Conservation (phyloP, 2,888 invertebrate genomes). For the Acrobasis consociella region DNA sequence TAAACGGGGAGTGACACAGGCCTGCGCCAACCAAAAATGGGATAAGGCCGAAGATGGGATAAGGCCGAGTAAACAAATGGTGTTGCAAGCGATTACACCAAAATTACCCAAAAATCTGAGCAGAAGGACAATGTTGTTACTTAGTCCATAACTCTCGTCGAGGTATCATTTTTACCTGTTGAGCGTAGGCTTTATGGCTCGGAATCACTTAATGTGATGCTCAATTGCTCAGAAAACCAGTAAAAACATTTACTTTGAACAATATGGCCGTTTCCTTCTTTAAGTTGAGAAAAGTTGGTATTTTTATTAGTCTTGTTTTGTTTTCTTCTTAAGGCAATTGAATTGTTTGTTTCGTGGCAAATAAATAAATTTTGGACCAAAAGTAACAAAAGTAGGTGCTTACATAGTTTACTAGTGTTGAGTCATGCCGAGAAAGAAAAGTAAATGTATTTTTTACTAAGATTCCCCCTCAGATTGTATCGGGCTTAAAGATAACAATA, state of each 20-base stretch:
- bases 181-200: slow-evolving; percentile 51
- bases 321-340: not conserved
- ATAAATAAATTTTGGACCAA: no score
- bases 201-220: slow-evolving; percentile 49
- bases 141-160: slow-evolving; percentile 43
- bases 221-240: slow-evolving; percentile 22
- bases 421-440: no score
- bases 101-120: not conserved
- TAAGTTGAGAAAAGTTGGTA: not conserved
- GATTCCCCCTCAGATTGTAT: no score
- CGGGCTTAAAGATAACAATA: no score
- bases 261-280: slow-evolving; percentile 6
- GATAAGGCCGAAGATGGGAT: no score
- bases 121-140: not conserved
- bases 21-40: no score
- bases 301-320: slow-evolving; percentile 1
- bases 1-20: no score
- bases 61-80: no score
- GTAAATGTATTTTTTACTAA: no score
- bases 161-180: slow-evolving; percentile 62
- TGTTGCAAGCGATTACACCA: not conserved
- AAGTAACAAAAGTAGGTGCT: no score
- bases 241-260: slow-evolving; percentile 14
- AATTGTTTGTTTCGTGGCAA: no score
- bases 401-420: no score